phyloP scores from a whole-genome alignment of 2,797 vertebrate species.

The Heteromormyrus szaboi region DNA sequence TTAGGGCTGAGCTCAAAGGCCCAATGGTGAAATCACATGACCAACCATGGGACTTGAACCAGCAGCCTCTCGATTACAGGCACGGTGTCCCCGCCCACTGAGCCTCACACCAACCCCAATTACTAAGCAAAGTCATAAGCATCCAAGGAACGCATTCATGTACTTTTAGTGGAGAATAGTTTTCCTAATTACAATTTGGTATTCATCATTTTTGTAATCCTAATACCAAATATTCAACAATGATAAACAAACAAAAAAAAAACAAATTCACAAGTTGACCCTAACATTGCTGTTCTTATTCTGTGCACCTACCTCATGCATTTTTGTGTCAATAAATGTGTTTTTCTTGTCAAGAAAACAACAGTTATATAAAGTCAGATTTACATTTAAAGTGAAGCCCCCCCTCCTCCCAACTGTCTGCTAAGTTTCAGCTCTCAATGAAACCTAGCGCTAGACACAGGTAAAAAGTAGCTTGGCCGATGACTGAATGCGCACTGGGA shows the following conservation, averaged over 20 bases:
- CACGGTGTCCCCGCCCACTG: neutral
- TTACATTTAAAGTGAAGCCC: neutral
- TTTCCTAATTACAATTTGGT: neutral
- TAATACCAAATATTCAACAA: neutral
- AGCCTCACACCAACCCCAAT: neutral
- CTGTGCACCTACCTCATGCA: neutral
- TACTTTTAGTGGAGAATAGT: neutral
- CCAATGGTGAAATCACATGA: neutral
- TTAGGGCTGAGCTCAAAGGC: neutral
- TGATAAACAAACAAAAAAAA: neutral
- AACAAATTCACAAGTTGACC: neutral
- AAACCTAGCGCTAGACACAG: neutral
- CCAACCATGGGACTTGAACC: neutral
- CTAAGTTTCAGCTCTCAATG: neutral
- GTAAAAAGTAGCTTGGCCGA: neutral
- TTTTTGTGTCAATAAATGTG: neutral
- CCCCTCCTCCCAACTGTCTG: neutral
- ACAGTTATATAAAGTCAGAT: neutral
- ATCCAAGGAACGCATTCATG: neutral
- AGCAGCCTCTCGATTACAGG: neutral
- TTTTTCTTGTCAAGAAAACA: neutral
- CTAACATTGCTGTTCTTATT: neutral
- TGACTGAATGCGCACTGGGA: constrained; percentile 1
- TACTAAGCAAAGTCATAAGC: neutral
- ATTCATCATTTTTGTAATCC: neutral